Evolutionary conservation across 2,888 invertebrate genomes (phyloP), one percentile per base, ranked within the genome.

Genomic region (Steinernema carpocapsae): DNA sequence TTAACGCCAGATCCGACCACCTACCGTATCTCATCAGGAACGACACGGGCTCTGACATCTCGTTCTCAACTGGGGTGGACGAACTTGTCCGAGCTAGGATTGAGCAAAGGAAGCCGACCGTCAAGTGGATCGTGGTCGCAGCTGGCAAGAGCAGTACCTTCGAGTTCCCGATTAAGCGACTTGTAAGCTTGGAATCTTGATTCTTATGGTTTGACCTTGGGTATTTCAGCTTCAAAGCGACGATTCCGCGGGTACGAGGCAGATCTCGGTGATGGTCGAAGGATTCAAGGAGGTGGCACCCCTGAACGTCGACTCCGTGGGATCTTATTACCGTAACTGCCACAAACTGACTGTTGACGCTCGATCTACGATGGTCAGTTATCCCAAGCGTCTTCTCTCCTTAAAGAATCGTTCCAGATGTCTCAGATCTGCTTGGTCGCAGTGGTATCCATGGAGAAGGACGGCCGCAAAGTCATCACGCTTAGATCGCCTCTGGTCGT

Each of bases 241-340:
- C 24, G 80, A 83, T 71, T 73, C 80, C n/a, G 81, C 81, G 32
- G 83, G 83, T n/a, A 79, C 82, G 2, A 82, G 85, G 7, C 95
- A 95, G 89, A 91, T 99, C 78, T 91, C 92, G 51, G 93, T 97
- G 48, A 91, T 93, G 73, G 92, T 97, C 26, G 93, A 94, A 82
- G 95, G 94, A 72, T 97, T 96, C 95, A 91, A 92, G 79, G 90
- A 91, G 45, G 92, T 94, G 72, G 92, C 92, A 81, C 94, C 97
- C 0, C 93, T 99, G 19, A 94, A 95, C 10, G 94, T 99, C 0
- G 97, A 99, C 89, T 92, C 94, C 88, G 96, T 97, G 26, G 97
- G 97, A 1, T 92, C 93, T 56, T 97, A 93, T 90, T 97, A 97
- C 84, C 85, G 91, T 32, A 29, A 64, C 37, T 64, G 64, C 32